phyloP scores from a whole-genome alignment of 2,797 vertebrate species.

The Tragelaphus oryx region DNA sequence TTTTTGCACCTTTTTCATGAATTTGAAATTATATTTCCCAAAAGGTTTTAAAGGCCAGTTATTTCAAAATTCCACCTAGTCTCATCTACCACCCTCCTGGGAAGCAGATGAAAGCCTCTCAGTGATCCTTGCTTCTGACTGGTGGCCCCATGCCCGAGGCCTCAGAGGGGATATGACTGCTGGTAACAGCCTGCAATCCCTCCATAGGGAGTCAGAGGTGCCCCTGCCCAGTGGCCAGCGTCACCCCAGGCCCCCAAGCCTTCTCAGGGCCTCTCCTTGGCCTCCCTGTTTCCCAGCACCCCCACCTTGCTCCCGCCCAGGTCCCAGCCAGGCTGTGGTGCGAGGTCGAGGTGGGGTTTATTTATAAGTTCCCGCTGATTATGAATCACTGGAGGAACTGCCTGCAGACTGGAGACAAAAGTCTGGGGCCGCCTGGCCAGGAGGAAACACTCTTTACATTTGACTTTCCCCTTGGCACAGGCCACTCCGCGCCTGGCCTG shows the following conservation, averaged over 20 bases:
- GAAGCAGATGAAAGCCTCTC: not conserved
- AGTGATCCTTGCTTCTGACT: not conserved
- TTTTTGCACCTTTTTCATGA: not conserved
- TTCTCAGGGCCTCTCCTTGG: not conserved
- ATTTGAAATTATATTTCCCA: not conserved
- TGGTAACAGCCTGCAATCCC: not conserved
- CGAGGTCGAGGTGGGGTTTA: slow-evolving; percentile 78
- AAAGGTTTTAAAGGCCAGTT: not conserved
- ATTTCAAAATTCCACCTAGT: not conserved
- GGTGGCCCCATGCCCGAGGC: not conserved
- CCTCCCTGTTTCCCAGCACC: not conserved
- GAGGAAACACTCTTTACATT: slow-evolving; percentile 82
- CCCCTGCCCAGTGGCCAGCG: not conserved
- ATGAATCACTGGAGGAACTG: slow-evolving; percentile 83
- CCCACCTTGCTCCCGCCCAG: not conserved
- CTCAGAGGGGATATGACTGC: not conserved
- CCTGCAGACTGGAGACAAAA: slow-evolving; percentile 83
- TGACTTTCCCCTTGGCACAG: slow-evolving; percentile 80
- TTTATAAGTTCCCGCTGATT: slow-evolving; percentile 81
- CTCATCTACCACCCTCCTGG: not conserved
- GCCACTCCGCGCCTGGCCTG: slow-evolving; percentile 64
- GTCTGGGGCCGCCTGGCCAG: slow-evolving; percentile 80
- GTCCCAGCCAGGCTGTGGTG: not conserved
- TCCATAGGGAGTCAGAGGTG: not conserved
- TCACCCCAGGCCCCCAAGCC: not conserved